Conservation (phyloP, 1,140 invertebrate species). For the Phenacoccus solenopsis region DNA sequence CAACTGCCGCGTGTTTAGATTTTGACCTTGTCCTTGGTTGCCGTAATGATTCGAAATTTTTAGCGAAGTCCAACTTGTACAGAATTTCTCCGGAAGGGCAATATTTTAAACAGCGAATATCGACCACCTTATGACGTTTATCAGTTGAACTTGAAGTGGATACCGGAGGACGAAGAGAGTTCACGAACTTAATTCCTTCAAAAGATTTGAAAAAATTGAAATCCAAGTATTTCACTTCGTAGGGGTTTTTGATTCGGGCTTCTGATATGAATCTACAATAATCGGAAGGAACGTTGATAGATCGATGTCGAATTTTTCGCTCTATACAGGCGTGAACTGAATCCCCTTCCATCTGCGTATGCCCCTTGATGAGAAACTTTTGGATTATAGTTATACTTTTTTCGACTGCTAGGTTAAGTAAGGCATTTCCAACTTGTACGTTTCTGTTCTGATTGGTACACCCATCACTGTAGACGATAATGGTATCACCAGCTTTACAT, state of each 20-base stretch:
- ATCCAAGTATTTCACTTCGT: slow-evolving; percentile 17
- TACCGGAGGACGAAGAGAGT: slow-evolving; percentile 19
- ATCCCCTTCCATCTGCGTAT: slow-evolving; percentile 23
- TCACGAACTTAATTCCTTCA: not conserved
- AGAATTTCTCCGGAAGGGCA: slow-evolving; percentile 22
- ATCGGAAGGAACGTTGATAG: slow-evolving; percentile 24
- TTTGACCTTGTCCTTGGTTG: not conserved
- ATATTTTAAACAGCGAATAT: slow-evolving; percentile 25
- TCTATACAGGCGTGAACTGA: slow-evolving; percentile 22
- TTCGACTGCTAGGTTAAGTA: slow-evolving; percentile 22
- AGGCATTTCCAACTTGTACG: slow-evolving; percentile 29
- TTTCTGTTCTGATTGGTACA: slow-evolving; percentile 32
- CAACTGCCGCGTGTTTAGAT: not conserved
- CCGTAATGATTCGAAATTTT: slow-evolving; percentile 18
- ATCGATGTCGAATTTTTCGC: slow-evolving; percentile 11
- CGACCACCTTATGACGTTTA: slow-evolving; percentile 20
- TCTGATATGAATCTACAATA: slow-evolving; percentile 20
- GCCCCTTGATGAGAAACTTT: slow-evolving; percentile 21
- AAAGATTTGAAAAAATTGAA: slow-evolving; percentile 21
- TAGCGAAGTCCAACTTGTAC: slow-evolving; percentile 24
- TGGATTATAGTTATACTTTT: slow-evolving; percentile 21
- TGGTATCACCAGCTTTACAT: not conserved
- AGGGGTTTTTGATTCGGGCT: slow-evolving; percentile 17
- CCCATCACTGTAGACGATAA: slow-evolving; percentile 29
- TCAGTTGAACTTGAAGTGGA: not conserved